Percentiles rank a stretch among this genome's conserved stretches.
Evolutionary conservation across 2,113 vertebrate species (phyloP).

Genomic region (Pardalotus punctatus): DNA sequence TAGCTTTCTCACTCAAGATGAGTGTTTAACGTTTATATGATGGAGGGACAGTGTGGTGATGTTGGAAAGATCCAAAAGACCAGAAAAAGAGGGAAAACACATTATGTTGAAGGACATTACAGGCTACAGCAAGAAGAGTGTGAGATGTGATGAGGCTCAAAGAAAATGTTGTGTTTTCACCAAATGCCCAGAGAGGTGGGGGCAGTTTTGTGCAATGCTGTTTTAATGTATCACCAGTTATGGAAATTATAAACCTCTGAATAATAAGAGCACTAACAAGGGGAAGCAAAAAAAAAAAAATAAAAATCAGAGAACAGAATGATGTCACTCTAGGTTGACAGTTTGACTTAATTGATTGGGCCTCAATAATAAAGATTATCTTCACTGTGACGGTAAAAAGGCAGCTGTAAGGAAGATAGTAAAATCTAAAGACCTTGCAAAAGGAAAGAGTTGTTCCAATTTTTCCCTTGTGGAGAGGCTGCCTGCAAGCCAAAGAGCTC

Average conservation of each 20-base stretch:
- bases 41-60: neutral
- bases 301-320: neutral
- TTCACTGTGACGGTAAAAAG: neutral
- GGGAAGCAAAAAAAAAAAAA: neutral
- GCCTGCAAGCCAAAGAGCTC: neutral
- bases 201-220: neutral
- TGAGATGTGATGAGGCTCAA: neutral
- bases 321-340: neutral
- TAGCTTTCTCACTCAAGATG: neutral
- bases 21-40: neutral
- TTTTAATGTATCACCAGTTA: neutral
- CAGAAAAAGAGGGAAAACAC: neutral
- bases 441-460: neutral
- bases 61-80: neutral
- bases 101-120: neutral
- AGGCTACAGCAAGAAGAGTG: neutral
- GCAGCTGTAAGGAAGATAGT: neutral
- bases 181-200: rapidly evolving
- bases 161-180: neutral
- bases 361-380: neutral
- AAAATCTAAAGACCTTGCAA: neutral
- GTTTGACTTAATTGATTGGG: neutral
- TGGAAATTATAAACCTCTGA: neutral
- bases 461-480: neutral
- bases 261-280: neutral